Conservation (phyloP, 2,113 vertebrate genomes). For the Ranitomeya variabilis region DNA sequence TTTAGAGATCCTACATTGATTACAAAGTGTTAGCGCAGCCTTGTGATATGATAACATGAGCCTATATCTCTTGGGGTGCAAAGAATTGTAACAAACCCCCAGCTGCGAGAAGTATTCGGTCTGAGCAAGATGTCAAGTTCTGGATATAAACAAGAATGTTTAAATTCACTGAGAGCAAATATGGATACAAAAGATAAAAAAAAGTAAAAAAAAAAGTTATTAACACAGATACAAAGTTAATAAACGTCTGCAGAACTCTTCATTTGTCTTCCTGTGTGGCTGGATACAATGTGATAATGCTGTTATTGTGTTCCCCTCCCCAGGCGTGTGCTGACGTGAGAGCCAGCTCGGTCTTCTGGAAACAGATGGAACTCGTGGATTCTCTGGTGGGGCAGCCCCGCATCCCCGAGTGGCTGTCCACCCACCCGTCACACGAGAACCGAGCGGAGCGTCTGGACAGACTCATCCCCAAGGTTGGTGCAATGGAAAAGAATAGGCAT, state of each 20-base stretch:
- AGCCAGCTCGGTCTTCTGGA: conserved; percentile 91
- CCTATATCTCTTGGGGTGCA: too few species aligned
- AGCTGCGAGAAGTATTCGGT: neutral
- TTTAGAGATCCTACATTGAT: neutral
- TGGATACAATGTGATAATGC: neutral
- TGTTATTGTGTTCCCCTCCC: neutral
- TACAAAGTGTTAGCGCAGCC: too few species aligned
- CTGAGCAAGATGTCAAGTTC: neutral
- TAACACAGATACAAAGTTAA: neutral
- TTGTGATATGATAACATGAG: too few species aligned
- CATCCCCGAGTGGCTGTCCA: conserved; percentile 91
- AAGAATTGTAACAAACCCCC: neutral
- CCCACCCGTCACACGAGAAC: conserved; percentile 90
- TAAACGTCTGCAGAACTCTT: neutral
- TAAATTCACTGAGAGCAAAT: neutral
- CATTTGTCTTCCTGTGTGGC: neutral
- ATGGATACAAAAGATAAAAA: too few species aligned
- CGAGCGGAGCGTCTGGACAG: conserved; percentile 81
- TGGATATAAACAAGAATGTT: neutral
- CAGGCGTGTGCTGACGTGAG: conserved; percentile 93
- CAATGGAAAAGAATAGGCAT: neutral
- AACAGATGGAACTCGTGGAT: conserved; percentile 85
- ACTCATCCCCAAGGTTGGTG: conserved; percentile 87
- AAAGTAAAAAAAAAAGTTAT: neutral
- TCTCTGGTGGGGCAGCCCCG: conserved; percentile 70